These are phyloP conservation scores for Heterochromis multidens DNA, from an alignment of 2,113 vertebrate species.

Conservation along the genomic window DNA sequence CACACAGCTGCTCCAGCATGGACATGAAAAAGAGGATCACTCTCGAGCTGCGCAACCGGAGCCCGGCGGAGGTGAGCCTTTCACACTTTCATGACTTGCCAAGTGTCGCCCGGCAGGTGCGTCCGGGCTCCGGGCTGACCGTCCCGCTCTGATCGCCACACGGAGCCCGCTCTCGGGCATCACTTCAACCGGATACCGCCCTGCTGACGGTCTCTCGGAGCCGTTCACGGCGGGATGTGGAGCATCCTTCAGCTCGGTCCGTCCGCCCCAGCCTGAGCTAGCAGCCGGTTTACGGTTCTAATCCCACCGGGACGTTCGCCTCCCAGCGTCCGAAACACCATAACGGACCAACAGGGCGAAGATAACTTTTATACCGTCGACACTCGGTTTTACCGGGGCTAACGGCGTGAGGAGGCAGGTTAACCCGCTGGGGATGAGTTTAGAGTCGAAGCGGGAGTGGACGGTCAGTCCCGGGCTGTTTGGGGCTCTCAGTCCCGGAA, in stretches of 20 bases:
- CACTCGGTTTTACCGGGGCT: neutral
- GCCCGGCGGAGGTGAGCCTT: slow-evolving; percentile 81
- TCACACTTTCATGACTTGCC: slow-evolving; percentile 8
- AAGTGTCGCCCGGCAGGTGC: slow-evolving; percentile 13
- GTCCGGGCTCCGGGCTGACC: neutral
- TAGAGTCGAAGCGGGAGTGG: neutral
- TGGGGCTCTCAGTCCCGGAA: neutral
- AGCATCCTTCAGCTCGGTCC: slow-evolving; percentile 19
- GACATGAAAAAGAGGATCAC: slow-evolving; percentile 88
- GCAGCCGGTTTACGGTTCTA: neutral
- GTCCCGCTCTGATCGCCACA: neutral
- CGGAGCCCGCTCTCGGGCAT: neutral
- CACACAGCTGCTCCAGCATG: slow-evolving; percentile 54
- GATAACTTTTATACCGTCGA: neutral
- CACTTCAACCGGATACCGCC: neutral
- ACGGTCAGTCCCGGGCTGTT: neutral
- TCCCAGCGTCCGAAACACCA: neutral
- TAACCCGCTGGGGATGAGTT: neutral
- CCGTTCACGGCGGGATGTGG: neutral
- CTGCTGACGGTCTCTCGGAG: neutral
- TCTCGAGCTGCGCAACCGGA: slow-evolving; percentile 83
- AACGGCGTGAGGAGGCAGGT: neutral
- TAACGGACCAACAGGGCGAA: neutral
- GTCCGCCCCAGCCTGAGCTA: neutral
- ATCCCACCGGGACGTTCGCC: neutral